Base-by-base conservation (phyloP, 1,140 invertebrate species). In the Myzus persicae region DNA sequence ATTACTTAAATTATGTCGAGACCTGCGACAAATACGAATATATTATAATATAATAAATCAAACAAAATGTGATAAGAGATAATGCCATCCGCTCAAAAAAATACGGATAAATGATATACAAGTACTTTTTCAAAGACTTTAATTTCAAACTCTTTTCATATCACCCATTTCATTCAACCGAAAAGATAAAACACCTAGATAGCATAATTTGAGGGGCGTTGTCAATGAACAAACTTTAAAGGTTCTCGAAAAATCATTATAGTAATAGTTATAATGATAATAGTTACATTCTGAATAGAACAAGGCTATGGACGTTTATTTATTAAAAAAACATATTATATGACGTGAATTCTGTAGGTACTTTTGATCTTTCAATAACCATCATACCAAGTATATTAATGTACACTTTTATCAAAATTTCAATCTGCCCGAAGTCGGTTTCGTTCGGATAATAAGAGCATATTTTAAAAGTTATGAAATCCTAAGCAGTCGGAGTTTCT, bases 101-200 rank as follows among this genome's bases (percentile, higher is more conserved):
- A n/a, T n/a, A 18, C 4, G 36, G 2, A 26, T 24, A 89, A 89
- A 89, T 54, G 36, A 0, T 8, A 51, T 89, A 18, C 4, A 54
- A 54, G 36, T 54, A 38, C 38, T 38, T 54, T 89, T 54, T 38
- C 36, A 89, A 89, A 89, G 48, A 18, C n/a, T 82, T 81, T 26
- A n/a, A 40, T 42, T 85, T 44, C 24, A 44, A 85, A 85, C 84
- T 40, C 48, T 24, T 89, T 89, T n/a, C n/a, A 38, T 38, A 31
- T 89, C 48, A 54, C 48, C 22, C 48, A 36, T 38, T 40, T 38
- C n/a, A 54, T 89, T 54, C 48, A 36, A 89, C 87, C 87, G 48
- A 89, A 89, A 89, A 89, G 48, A 89, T 89, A 11, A 38, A 51
- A 89, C 5, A 8, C 36, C 9, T 38, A 89, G 87, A 51, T 89